Conservation (phyloP, 2,888 invertebrate genomes). For the Chouioia cunea region DNA sequence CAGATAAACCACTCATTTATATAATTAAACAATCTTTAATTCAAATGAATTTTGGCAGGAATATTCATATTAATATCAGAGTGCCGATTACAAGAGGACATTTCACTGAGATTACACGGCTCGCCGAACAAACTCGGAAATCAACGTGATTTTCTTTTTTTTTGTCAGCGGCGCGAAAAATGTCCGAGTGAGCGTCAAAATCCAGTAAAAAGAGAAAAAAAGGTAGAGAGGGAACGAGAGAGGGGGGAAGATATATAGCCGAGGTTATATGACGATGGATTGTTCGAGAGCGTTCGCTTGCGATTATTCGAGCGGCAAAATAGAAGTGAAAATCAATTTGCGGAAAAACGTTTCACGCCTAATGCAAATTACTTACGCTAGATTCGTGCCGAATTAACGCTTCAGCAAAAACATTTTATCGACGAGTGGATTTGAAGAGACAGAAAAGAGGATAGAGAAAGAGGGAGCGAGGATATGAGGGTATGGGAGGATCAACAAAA, state of each 20-base stretch:
- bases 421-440: constrained; percentile 18
- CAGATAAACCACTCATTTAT: neutral
- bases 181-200: neutral
- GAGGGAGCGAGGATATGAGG: neutral
- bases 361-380: constrained; percentile 26
- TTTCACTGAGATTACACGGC: constrained; percentile 12
- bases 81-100: neutral
- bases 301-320: constrained; percentile 20
- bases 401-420: constrained; percentile 19
- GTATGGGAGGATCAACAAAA: neutral
- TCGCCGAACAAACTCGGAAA: neutral
- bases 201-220: constrained; percentile 1
- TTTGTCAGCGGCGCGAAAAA: constrained; percentile 11
- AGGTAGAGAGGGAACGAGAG: neutral
- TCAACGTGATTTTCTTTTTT: constrained; percentile 29
- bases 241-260: neutral
- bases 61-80: neutral
- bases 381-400: constrained; percentile 27
- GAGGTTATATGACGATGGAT: no score
- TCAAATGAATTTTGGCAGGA: constrained; percentile 15
- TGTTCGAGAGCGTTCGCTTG: neutral
- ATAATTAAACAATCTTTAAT: constrained; percentile 14
- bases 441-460: constrained; percentile 1
- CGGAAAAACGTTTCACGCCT: constrained; percentile 22
- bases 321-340: constrained; percentile 28